Conservation (phyloP, 2,797 vertebrate species). For the Botia kubotai region DNA sequence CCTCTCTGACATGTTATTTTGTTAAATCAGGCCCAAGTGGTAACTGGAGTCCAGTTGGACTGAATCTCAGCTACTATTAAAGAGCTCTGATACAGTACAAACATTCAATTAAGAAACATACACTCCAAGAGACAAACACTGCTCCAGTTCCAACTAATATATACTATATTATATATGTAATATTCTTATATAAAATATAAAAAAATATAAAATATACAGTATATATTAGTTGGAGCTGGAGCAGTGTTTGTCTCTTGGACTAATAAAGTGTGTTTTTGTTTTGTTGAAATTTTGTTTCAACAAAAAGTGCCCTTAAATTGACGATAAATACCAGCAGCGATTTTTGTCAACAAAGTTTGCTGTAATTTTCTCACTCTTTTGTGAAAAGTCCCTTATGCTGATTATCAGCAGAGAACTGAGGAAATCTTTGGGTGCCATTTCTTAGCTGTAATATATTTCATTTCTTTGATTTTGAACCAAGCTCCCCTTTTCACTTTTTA, state of each 20-base stretch:
- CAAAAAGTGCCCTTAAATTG: neutral
- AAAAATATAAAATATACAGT: too few relatives aligned
- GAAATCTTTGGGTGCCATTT: slow-evolving; percentile 4
- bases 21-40: slow-evolving; percentile 9
- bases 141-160: too few relatives aligned
- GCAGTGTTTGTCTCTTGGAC: too few relatives aligned
- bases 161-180: too few relatives aligned
- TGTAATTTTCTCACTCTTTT: neutral
- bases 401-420: neutral
- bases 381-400: neutral
- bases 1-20: slow-evolving; percentile 3
- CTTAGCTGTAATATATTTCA: slow-evolving; percentile 16
- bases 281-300: too few relatives aligned
- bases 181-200: too few relatives aligned
- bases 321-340: neutral
- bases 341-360: neutral
- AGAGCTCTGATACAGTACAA: slow-evolving; percentile 6
- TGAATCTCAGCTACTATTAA: neutral
- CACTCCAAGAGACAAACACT: too few relatives aligned
- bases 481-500: slow-evolving; percentile 27
- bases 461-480: slow-evolving; percentile 19
- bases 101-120: neutral
- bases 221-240: too few relatives aligned
- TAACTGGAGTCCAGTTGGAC: neutral
- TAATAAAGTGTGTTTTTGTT: neutral